Evolutionary conservation across 2,113 vertebrate genomes (phyloP).

Genomic region (Climacteris rufus): DNA sequence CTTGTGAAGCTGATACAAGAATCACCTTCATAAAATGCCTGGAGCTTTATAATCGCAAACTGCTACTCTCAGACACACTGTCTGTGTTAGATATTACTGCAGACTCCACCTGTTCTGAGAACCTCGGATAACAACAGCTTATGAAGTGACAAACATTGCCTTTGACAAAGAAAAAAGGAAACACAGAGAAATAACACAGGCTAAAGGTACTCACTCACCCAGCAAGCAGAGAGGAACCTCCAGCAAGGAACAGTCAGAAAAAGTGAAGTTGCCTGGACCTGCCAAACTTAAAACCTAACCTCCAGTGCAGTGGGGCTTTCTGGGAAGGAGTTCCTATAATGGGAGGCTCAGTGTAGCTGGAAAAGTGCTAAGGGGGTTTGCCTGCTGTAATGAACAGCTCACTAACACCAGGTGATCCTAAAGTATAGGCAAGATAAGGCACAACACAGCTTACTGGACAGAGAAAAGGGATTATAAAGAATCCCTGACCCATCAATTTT

Average conservation of each 20-base stretch:
- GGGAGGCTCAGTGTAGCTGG: background rate
- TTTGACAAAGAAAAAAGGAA: background rate
- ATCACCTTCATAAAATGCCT: background rate
- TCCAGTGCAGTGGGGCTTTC: background rate
- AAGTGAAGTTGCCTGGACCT: background rate
- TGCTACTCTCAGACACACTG: background rate
- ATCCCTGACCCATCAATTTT: background rate
- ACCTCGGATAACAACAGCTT: background rate
- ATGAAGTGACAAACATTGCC: background rate
- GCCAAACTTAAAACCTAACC: background rate
- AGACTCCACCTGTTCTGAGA: accelerated
- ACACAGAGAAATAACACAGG: background rate
- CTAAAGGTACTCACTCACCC: background rate
- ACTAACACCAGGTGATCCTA: background rate
- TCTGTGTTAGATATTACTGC: background rate
- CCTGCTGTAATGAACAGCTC: background rate
- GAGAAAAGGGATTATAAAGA: background rate
- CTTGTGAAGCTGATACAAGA: background rate
- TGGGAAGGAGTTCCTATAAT: background rate
- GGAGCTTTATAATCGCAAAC: background rate
- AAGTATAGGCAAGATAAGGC: background rate
- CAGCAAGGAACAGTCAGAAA: background rate
- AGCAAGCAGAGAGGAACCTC: background rate
- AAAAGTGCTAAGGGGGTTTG: background rate
- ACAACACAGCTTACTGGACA: background rate